Percentiles rank a stretch among this genome's conserved stretches.
These are phyloP conservation scores for Adelges cooleyi DNA, from an alignment of 1,140 invertebrate species.

Conservation along the genomic window DNA sequence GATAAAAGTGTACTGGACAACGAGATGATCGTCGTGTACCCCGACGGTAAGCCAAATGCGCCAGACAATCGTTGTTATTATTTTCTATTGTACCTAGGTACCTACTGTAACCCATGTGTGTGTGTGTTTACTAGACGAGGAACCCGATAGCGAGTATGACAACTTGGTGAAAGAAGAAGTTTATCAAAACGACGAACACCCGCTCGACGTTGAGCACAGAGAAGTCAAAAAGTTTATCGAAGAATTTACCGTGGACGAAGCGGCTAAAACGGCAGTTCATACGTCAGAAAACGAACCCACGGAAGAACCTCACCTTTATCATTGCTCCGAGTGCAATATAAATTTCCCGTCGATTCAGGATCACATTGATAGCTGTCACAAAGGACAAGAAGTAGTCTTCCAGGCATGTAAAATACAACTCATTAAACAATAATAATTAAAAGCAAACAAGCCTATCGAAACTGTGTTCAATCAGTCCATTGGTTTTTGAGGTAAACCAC, in stretches of 20 bases:
- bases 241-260: conserved; percentile 12
- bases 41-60: neutral
- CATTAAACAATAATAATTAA: too few relatives aligned
- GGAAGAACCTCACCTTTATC: conserved; percentile 1
- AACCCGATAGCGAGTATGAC: neutral
- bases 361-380: conserved; percentile 3
- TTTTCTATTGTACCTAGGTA: neutral
- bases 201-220: neutral
- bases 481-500: too few relatives aligned
- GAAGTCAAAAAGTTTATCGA: conserved; percentile 19
- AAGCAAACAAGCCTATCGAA: too few relatives aligned
- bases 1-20: neutral
- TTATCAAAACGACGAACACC: conserved; percentile 5
- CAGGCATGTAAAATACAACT: neutral
- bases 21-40: conserved; percentile 22
- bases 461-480: too few relatives aligned
- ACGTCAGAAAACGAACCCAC: neutral
- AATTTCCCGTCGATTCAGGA: conserved; percentile 17
- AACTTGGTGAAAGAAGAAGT: conserved; percentile 3
- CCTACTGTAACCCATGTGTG: neutral
- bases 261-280: neutral
- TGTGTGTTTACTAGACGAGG: neutral
- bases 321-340: conserved; percentile 17
- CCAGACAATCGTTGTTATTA: neutral
- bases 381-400: conserved; percentile 15